Percentiles rank a stretch among this genome's conserved stretches.
phyloP scores from a whole-genome alignment of 2,797 vertebrate genomes.

The Cossypha caffra region DNA sequence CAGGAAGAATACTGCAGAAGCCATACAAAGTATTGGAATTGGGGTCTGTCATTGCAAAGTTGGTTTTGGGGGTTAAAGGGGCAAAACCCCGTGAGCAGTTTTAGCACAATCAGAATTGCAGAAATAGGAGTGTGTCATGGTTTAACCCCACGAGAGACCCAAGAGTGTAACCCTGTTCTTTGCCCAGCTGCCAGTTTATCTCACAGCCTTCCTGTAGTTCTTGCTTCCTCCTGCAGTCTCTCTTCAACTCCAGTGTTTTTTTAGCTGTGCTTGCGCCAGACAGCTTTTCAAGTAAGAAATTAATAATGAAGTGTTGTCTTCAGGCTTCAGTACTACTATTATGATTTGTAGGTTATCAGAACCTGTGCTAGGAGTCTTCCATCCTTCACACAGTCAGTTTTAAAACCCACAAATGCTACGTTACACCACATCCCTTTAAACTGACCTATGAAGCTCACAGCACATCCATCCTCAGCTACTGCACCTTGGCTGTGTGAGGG shows the following conservation, averaged over 20 bases:
- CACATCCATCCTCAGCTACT: accelerated
- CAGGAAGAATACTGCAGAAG: background rate
- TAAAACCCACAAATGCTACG: accelerated
- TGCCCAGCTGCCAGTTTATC: background rate
- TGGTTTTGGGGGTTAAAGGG: background rate
- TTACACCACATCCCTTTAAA: background rate
- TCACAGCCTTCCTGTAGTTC: background rate
- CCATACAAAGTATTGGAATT: accelerated
- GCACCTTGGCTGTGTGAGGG: background rate
- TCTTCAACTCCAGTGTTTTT: background rate
- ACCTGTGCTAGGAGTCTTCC: background rate
- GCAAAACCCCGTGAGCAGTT: background rate
- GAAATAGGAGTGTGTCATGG: background rate
- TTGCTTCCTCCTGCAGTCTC: background rate
- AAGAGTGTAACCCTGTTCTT: background rate
- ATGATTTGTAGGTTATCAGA: background rate
- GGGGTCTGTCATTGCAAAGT: background rate
- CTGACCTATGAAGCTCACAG: background rate
- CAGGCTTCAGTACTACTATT: background rate
- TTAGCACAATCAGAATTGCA: background rate
- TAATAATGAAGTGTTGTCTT: background rate
- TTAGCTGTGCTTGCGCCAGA: background rate
- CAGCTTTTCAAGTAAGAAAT: background rate
- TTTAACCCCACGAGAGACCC: accelerated
- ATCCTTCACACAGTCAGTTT: background rate